Evolutionary conservation across 1,140 invertebrate genomes (phyloP).

Genomic region (Cephus cinctus): DNA sequence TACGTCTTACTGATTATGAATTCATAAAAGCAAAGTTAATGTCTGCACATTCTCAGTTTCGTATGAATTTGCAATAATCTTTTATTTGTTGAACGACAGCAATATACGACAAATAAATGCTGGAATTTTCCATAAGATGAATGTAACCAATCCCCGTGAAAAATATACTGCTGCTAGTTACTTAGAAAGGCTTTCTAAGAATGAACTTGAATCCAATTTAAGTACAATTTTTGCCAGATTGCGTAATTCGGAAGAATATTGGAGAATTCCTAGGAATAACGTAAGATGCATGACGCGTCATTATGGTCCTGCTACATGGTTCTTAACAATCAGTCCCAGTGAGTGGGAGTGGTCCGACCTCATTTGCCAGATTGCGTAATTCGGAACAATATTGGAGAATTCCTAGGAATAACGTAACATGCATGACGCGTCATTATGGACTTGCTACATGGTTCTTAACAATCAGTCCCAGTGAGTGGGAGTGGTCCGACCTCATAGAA

Average conservation of each 20-base stretch:
- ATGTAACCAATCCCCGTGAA: slow-evolving; percentile 13
- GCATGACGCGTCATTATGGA: slow-evolving; percentile 19
- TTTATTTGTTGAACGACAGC: too few relatives aligned
- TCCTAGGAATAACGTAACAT: not conserved
- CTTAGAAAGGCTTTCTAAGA: slow-evolving; percentile 9
- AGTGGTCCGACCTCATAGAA: slow-evolving; percentile 27
- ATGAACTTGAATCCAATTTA: slow-evolving; percentile 20
- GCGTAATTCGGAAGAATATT: too few relatives aligned
- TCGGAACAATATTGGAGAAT: too few relatives aligned
- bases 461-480: slow-evolving; percentile 32
- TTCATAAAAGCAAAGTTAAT: slow-evolving; percentile 19
- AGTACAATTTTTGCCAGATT: too few relatives aligned
- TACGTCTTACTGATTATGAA: slow-evolving; percentile 11
- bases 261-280: too few relatives aligned
- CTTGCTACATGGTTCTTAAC: too few relatives aligned
- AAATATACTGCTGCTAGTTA: slow-evolving; percentile 11
- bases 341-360: too few relatives aligned
- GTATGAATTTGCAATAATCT: slow-evolving; percentile 24
- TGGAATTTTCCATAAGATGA: slow-evolving; percentile 20
- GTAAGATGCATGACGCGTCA: too few relatives aligned
- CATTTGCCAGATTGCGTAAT: too few relatives aligned
- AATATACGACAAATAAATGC: too few relatives aligned
- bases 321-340: too few relatives aligned
- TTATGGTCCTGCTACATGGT: too few relatives aligned
- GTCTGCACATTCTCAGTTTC: slow-evolving; percentile 15